phyloP scores from a whole-genome alignment of 1,140 invertebrate genomes.

The Drosophila navojoa region DNA sequence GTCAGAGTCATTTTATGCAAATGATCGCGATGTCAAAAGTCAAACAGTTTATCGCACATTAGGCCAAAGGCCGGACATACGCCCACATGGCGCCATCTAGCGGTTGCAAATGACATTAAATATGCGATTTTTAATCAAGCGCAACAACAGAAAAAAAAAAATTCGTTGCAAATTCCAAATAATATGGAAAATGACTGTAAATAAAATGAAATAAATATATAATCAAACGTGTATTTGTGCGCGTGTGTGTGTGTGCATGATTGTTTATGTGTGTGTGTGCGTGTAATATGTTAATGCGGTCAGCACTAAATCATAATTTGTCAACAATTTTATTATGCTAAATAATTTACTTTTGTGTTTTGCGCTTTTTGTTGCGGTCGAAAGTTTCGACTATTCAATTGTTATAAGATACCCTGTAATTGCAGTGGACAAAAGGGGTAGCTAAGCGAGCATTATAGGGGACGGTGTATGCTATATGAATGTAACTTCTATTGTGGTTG shows the following conservation, averaged over 20 bases:
- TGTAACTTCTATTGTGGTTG: no score
- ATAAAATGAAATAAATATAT: conserved; percentile 23
- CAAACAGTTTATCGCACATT: conserved; percentile 41
- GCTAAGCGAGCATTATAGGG: neutral
- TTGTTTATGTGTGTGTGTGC: conserved; percentile 8
- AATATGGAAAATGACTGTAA: conserved; percentile 24
- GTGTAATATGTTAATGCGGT: conserved; percentile 66
- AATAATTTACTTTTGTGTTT: conserved; percentile 65
- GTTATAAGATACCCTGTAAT: conserved; percentile 13
- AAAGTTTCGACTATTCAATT: conserved; percentile 16
- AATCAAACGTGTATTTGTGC: neutral
- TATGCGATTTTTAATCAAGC: conserved; percentile 32
- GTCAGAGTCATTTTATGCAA: conserved; percentile 21
- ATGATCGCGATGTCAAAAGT: conserved; percentile 26
- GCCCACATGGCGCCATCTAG: conserved; percentile 5
- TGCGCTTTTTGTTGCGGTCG: conserved; percentile 39
- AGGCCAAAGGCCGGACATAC: conserved; percentile 15
- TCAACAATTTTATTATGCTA: conserved; percentile 73
- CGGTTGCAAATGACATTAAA: neutral
- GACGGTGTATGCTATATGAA: no score
- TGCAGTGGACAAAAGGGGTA: neutral
- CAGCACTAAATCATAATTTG: conserved; percentile 77
- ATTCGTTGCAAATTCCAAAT: conserved; percentile 7
- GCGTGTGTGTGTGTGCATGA: conserved; percentile 2
- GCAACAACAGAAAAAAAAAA: neutral